Evolutionary conservation across 2,888 invertebrate genomes (phyloP), one percentile per base, ranked within the genome.

Genomic region (Drosophila melanosoma): DNA sequence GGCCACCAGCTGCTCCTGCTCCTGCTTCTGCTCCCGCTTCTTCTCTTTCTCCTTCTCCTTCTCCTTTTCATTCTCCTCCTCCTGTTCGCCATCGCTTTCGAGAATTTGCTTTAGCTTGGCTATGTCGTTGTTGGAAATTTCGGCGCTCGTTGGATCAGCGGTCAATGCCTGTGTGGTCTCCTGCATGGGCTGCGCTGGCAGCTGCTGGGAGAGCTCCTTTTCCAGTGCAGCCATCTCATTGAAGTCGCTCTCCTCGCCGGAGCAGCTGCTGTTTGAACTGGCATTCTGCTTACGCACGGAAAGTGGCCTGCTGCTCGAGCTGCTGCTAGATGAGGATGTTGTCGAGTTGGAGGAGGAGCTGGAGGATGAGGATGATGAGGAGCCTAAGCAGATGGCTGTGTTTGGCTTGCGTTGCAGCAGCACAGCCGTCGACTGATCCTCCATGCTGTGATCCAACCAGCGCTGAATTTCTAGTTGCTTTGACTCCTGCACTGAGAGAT

Each of bases 21-120:
- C 38, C 12, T 26, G 35, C 15, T 36, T 15, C n/a, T 12, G 56
- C 1, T 40, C 38, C 42, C 15, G 17, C 23, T 56, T 4, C 53
- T 54, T 51, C 40, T 66, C 59, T 20, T 42, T 20, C 20, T 11
- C 1, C 1, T 38, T 42, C 40, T 36, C 17, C 17, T 52, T 7
- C 49, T 58, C 54, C 40, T 66, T 52, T 5, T 35, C 53, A 20
- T 17, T 1, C 11, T 53, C 11, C 57, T 58, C 59, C 29, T 66
- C 62, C 23, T 59, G 49, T n/a, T 90, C 90, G 32, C 77, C 81
- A 20, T 89, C 91, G 67, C 92, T 89, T 71, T 91, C 91, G 49
- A 91, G 75, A 51, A 91, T 91, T 78, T 90, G 81, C 76, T 91
- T 92, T 45, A 91, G 81, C 74, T 91, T 89, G 61, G 90, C 91